Evolutionary conservation across 2,888 invertebrate species (phyloP), one percentile per base, ranked within the genome.

Genomic region (Drosophila infuscata): DNA sequence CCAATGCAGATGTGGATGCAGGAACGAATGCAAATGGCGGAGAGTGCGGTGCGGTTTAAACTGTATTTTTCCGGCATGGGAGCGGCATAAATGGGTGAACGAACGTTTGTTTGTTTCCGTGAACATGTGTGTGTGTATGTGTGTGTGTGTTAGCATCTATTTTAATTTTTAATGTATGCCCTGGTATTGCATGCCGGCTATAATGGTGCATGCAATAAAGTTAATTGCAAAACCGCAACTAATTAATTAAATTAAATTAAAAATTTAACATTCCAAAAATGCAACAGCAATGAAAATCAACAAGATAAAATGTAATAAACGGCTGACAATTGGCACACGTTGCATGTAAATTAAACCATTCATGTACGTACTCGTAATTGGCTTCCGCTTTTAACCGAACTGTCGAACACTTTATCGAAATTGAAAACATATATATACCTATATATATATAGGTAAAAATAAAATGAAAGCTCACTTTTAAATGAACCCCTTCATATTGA

Each of bases 181-280:
- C 70, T 76, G 88, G 72, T 79, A 74, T 76, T 83, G 74, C 77
- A 78, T 76, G 77, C 70, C 59, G 61, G 68, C 83, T 78, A 87
- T 84, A 84, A 87, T 89, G 89, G 82, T 75, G 90, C 85, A 84
- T 86, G 91, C 90, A 91, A 92, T 91, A 92, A 92, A 92, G 92
- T 92, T 92, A 92, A 92, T 92, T 92, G 92, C 91, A 83, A 91
- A 92, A 92, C 91, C 91, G 84, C 91, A 91, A 90, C 91, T 92
- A 92, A 92, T 92, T 92, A 92, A 92, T 92, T 92, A 90, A 92
- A 91, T 92, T 91, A 91, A 91, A 91, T 89, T 76, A 84, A 88
- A 89, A 87, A 87, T 89, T 85, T 78, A 87, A 81, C 87, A 87
- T 84, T 85, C 89, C 87, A 84, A 89, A 85, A 87, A 82, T 84